phyloP scores from a whole-genome alignment of 2,888 invertebrate species.

The Brachycybe producta region DNA sequence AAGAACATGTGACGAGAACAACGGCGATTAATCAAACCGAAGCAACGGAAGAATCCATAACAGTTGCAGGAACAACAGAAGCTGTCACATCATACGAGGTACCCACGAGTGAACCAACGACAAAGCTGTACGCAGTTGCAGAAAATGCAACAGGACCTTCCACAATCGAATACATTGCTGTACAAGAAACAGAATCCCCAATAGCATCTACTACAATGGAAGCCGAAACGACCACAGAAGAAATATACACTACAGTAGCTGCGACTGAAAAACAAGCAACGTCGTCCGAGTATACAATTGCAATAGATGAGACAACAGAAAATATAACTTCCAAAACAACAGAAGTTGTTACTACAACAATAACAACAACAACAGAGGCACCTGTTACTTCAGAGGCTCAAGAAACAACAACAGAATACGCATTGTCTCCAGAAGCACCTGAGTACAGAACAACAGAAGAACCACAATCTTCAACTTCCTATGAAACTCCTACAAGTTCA shows the following conservation, averaged over 20 bases:
- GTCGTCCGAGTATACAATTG: background rate
- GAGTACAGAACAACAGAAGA: no score
- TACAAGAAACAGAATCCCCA: no score
- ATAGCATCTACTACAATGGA: background rate
- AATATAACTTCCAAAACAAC: no score
- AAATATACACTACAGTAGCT: background rate
- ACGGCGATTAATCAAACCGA: background rate
- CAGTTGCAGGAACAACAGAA: background rate
- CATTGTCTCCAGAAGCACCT: background rate
- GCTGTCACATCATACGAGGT: background rate
- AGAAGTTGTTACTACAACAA: no score
- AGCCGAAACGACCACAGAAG: background rate
- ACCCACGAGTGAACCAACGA: background rate
- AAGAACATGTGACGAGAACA: background rate
- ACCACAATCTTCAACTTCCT: background rate
- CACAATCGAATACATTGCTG: constrained; percentile 2
- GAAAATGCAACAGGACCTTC: background rate
- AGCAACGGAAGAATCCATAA: background rate
- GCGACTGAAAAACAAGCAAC: background rate
- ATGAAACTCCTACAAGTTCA: background rate
- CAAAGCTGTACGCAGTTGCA: background rate
- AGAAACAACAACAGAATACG: background rate
- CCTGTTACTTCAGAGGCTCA: background rate
- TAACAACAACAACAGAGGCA: background rate
- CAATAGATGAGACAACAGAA: no score